Evolutionary conservation across 2,113 vertebrate species (phyloP), one percentile per base, ranked within the genome.

Genomic region (Oceanodroma tethys): DNA sequence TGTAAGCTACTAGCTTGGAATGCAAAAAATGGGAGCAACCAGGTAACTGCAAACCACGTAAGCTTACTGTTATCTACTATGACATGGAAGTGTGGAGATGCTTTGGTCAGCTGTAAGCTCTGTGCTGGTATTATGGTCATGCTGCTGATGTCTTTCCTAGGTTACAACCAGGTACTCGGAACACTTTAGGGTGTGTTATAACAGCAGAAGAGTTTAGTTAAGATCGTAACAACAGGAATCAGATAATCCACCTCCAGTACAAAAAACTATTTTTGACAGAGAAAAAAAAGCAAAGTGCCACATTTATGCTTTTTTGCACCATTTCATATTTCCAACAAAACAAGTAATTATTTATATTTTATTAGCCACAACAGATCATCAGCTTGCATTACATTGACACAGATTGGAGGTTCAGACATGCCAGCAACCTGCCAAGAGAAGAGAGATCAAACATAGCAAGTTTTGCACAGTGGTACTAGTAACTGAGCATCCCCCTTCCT

Each of bases 361-460:
- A 97, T 96, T 97, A 92, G 43, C 78, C 82, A 67, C 29, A 80
- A 67, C 8, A 71, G 26, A 19, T 82, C 29, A 88, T 93, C 81
- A 88, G 62, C 23, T 86, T 95, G 73, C 59, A 43, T 90, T 91
- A 83, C 60, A 71, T 0, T 73, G 81, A 90, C 74, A 90, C 11
- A 78, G 53, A 85, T 0, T 21, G 34, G 47, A 83, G 56, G 56
- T 79, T 81, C 81, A 91, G 66, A 73, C 63, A 42, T 59, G 52
- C 50, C 91, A 88, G 74, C 59, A 86, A 96, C 86, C 97, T 98
- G 96, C 50, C 60, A 52, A 97, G 36, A 96, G 71, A 97, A 88
- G n/a, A 94, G 50, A 95, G 27, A 72, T 81, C 42, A 89, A 40
- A 85, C 56, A 82, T 80, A 79, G 66, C 36, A 93, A 68, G 30